Base-by-base conservation (phyloP, 2,888 invertebrate species). In the Isotomurus palustris region DNA sequence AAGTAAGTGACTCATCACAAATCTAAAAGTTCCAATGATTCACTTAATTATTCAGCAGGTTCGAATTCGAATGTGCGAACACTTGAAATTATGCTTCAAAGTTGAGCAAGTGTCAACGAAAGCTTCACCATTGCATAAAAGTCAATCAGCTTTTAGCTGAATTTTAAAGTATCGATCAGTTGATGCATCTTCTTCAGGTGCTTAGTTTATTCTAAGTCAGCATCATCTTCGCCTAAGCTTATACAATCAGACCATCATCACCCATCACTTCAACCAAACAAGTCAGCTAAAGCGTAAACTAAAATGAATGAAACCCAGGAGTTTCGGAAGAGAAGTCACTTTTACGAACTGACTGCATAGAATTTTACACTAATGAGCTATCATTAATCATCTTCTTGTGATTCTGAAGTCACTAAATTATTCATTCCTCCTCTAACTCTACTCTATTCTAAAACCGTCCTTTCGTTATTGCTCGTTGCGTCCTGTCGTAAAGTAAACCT, bases 361-460 rank as follows among this genome's bases (percentile, higher is more conserved):
- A 62, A 58, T 65, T 63, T 67, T 65, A 65, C 63, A 59, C 65
- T 67, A 67, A 67, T 67, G 67, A 67, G 65, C 61, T 54, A 65
- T 62, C 67, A 67, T 67, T 67, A 67, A 67, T 67, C 67, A 67
- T 67, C 63, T 57, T 29, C 59, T 60, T 63, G 54, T 60, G 57
- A 60, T 59, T 60, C 60, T 12, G 25, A 41, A 56, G 43, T 60
- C 56, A 50, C 32, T 53, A 54, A 56, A 60, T 60, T 56, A 57
- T 61, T 61, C 60, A 61, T 49, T 54, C 32, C 56, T 49, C 25
- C 49, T 38, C 44, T 12, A 28, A 53, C 17, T 14, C 21, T 43
- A 22, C 43, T 12, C 8, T 43, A 8, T 43, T 22, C 4, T 43
- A 40, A 32, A 10, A 32, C 19, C 19, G 38, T 38, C n/a, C n/a